Evolutionary conservation across 2,797 vertebrate species (phyloP).

Genomic region (Lepilemur septentrionalis): DNA sequence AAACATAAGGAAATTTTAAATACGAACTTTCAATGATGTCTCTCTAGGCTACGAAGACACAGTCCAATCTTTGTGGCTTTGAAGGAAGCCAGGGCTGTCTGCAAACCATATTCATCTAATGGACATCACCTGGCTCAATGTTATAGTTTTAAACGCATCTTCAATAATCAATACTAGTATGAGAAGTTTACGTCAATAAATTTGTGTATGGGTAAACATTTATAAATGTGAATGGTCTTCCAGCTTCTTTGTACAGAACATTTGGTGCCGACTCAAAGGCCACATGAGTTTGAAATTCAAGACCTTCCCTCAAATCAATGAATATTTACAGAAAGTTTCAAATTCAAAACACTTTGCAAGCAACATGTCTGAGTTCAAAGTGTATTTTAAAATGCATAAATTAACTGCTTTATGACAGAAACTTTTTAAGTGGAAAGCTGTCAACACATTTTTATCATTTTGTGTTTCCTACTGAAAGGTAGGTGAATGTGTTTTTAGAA

Average conservation of each 20-base stretch:
- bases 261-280: neutral
- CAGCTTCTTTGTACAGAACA: neutral
- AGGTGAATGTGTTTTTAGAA: conserved; percentile 8
- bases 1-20: conserved; percentile 25
- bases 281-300: conserved; percentile 9
- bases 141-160: neutral
- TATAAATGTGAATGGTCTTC: neutral
- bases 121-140: neutral
- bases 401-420: neutral
- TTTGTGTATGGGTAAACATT: neutral
- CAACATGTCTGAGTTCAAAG: neutral
- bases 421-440: neutral
- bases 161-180: neutral
- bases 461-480: neutral
- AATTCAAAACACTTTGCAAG: conserved; percentile 43
- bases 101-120: neutral
- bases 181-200: neutral
- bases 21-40: neutral
- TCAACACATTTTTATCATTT: neutral
- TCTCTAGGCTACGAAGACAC: neutral
- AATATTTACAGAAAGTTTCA: conserved; percentile 24
- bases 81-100: neutral
- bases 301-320: neutral
- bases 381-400: conserved; percentile 30
- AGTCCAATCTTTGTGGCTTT: neutral